These are phyloP conservation scores for Lateolabrax maculatus DNA, from an alignment of 2,797 vertebrate species.

Conservation along the genomic window DNA sequence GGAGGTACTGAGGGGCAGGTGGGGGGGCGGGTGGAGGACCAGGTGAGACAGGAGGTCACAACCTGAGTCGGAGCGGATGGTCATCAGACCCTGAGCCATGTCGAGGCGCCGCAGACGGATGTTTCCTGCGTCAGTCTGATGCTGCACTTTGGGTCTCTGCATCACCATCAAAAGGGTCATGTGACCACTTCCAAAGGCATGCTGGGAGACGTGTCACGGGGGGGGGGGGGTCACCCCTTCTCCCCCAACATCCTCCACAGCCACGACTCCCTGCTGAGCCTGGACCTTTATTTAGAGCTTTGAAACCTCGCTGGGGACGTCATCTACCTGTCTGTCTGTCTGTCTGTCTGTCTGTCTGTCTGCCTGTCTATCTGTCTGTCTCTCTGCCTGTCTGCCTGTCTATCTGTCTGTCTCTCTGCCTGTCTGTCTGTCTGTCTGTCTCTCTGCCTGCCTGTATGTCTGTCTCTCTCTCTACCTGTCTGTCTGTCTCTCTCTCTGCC, in stretches of 20 bases:
- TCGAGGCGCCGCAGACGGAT: no score
- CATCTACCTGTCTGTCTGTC: not conserved
- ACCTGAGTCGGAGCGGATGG: no score
- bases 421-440: no score
- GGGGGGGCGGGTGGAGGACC: not conserved
- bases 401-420: no score
- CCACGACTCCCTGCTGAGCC: not conserved
- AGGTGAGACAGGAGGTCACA: no score
- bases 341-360: not conserved
- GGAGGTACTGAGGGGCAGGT: not conserved
- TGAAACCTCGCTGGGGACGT: constrained; percentile 23
- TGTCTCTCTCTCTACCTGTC: no score
- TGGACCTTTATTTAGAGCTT: constrained; percentile 42
- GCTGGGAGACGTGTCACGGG: constrained; percentile 25
- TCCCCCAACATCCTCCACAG: not conserved
- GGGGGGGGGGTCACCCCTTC: not conserved
- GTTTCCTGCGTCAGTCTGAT: constrained; percentile 2
- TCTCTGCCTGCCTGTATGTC: no score
- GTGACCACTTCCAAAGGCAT: constrained; percentile 34
- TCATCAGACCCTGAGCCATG: no score
- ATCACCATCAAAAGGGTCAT: constrained; percentile 37
- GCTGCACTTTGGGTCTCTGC: constrained; percentile 13
- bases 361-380: no score
- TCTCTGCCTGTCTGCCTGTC: no score
- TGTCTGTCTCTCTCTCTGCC: no score